Evolutionary conservation across 2,797 vertebrate species (phyloP).

Genomic region (Rhinichthys osculus): DNA sequence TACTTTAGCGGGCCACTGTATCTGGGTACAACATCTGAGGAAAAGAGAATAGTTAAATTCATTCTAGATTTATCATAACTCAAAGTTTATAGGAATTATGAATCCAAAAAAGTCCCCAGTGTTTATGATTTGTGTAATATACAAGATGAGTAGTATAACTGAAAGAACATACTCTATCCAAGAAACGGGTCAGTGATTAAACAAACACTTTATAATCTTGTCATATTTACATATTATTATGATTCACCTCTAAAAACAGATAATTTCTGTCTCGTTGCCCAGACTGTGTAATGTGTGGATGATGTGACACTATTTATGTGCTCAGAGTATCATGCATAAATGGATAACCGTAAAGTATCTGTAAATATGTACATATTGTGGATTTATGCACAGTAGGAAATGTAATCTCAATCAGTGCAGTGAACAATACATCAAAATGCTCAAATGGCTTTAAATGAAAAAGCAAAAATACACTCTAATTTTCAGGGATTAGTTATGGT

Average conservation of each 20-base stretch:
- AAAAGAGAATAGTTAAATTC: background rate
- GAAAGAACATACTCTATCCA: background rate
- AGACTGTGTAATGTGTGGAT: background rate
- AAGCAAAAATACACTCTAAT: background rate
- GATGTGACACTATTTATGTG: constrained; percentile 24
- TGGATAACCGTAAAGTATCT: background rate
- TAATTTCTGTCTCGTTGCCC: background rate
- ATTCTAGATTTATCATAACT: constrained; percentile 1
- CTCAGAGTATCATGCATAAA: background rate
- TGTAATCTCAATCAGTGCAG: constrained; percentile 1
- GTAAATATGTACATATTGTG: constrained; percentile 10
- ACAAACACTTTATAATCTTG: constrained; percentile 24
- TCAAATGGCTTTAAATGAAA: background rate
- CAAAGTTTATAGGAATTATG: constrained; percentile 6
- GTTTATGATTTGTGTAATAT: constrained; percentile 25
- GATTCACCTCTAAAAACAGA: constrained; percentile 14
- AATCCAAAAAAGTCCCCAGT: constrained; percentile 6
- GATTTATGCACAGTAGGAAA: constrained; percentile 14
- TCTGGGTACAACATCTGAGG: background rate
- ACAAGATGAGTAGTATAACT: background rate
- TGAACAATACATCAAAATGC: background rate
- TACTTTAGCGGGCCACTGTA: background rate
- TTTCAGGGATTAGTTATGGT: background rate
- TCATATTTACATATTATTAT: constrained; percentile 30
- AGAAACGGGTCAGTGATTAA: constrained; percentile 16